Evolutionary conservation across 2,113 vertebrate species (phyloP), one percentile per base, ranked within the genome.

Genomic region (Eleginops maclovinus): DNA sequence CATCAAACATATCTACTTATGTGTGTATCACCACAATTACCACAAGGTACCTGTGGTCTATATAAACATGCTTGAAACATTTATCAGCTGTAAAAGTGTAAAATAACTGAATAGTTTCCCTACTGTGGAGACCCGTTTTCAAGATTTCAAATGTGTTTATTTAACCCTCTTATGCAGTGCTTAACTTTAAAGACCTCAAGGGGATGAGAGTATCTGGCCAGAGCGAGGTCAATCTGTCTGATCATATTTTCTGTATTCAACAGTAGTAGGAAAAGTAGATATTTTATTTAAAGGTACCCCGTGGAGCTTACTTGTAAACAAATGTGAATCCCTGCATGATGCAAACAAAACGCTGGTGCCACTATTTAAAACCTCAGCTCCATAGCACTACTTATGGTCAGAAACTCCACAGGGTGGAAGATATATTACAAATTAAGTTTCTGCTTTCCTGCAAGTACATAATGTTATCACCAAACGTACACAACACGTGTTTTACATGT

Each of bases 11-110:
- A 65, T 79, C 4, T n/a, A 77, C 80, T 69, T 59, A 79, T 83
- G 82, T 64, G 72, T 65, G 21, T 75, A 79, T 75, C 85, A 86
- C 77, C 41, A 59, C 54, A 87, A 58, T 81, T 79, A 62, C 47
- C 60, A 50, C 49, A 77, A 70, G 49, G 68, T 60, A 31, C 10
- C 40, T 41, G 9, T 66, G 41, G 58, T 76, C 68, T 51, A 36
- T 22, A 46, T 51, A 21, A 21, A 14, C 41, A 13, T 26, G 83
- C 61, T 55, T 55, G 60, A 51, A 78, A 78, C 40, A 63, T n/a
- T 19, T 70, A 47, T 56, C 54, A 74, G 43, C 14, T 13, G 36
- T 1, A 28, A 59, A 58, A 51, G 47, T 17, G 65, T 19, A 15
- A 36, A 36, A 49, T n/a, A 61, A 4, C 54, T 7, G 47, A 86